These are phyloP conservation scores for Telmatherina bonti DNA, from an alignment of 2,797 vertebrate genomes.

Conservation along the genomic window DNA sequence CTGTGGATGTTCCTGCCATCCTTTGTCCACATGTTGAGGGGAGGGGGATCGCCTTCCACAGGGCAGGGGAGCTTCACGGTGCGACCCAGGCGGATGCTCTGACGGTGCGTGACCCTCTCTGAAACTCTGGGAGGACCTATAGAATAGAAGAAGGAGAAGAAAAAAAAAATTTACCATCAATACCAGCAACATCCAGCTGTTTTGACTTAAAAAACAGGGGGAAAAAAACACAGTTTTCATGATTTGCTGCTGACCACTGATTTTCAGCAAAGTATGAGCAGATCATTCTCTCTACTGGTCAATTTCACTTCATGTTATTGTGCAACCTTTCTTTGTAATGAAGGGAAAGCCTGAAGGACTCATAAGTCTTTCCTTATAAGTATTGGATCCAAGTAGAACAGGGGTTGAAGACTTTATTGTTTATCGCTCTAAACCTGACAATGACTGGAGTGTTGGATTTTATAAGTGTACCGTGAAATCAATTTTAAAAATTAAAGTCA, in stretches of 20 bases:
- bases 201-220: neutral
- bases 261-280: neutral
- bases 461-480: neutral
- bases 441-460: neutral
- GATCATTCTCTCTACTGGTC: neutral
- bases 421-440: neutral
- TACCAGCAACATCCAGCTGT: neutral
- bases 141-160: neutral
- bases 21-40: slow-evolving; percentile 88
- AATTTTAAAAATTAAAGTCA: too few relatives aligned
- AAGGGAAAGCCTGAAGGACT: neutral
- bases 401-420: neutral
- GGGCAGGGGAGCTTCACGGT: slow-evolving; percentile 84
- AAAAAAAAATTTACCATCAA: neutral
- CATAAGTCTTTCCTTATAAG: neutral
- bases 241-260: too few relatives aligned
- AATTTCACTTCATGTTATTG: neutral
- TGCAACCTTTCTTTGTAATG: neutral
- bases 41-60: slow-evolving; percentile 85
- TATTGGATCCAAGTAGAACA: neutral
- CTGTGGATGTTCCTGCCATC: slow-evolving; percentile 91
- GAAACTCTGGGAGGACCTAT: slow-evolving; percentile 92
- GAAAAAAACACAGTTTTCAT: too few relatives aligned
- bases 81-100: slow-evolving; percentile 86
- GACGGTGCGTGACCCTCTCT: slow-evolving; percentile 89